Conservation (phyloP, 2,113 vertebrate species). For the Ovis canadensis region DNA sequence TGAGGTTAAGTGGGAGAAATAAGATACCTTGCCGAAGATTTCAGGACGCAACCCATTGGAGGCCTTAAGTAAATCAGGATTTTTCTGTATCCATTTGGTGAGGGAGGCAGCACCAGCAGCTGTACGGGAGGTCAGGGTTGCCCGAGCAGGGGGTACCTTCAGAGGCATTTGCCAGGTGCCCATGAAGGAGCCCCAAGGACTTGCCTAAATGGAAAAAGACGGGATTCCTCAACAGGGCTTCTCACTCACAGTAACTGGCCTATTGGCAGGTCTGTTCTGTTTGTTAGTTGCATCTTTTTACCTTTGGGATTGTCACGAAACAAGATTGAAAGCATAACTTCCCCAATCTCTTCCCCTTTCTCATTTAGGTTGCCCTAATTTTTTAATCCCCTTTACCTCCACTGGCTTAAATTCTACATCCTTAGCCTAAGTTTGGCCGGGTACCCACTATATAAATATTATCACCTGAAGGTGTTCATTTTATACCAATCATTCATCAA, state of each 20-base stretch:
- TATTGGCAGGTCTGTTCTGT: background rate
- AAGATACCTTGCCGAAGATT: constrained; percentile 74
- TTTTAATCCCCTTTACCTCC: background rate
- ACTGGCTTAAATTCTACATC: background rate
- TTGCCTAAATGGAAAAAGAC: constrained; percentile 55
- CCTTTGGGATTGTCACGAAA: background rate
- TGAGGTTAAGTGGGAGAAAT: background rate
- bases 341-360: background rate
- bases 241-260: background rate
- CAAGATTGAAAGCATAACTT: background rate
- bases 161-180: constrained; percentile 80
- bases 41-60: constrained; percentile 73
- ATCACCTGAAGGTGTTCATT: background rate
- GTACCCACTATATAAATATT: background rate
- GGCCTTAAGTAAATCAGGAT: constrained; percentile 57
- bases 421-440: background rate
- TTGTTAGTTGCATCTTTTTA: background rate
- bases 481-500: background rate
- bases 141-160: constrained; percentile 73
- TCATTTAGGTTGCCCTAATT: background rate
- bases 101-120: constrained; percentile 48
- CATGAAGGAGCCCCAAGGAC: constrained; percentile 78
- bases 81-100: constrained; percentile 51
- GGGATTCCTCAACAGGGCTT: background rate
- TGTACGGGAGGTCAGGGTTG: constrained; percentile 69